These are phyloP conservation scores for Toxotes lorentzi DNA, from an alignment of 2,797 vertebrate genomes.

Conservation along the genomic window DNA sequence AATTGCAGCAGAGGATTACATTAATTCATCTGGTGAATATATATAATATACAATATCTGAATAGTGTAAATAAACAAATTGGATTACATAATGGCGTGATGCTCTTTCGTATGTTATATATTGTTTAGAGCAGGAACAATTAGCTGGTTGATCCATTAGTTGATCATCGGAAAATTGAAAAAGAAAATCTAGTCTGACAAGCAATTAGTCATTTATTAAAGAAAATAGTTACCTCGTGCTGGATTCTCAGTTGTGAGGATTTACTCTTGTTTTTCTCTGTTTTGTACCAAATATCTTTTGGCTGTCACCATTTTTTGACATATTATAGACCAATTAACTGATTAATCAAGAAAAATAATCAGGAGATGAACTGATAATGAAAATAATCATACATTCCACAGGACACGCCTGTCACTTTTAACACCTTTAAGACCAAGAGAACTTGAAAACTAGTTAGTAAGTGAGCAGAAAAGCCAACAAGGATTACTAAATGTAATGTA, in stretches of 20 bases:
- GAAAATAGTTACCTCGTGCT: no score
- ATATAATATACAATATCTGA: background rate
- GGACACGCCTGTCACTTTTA: background rate
- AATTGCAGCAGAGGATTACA: background rate
- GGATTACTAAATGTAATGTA: background rate
- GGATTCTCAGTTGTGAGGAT: background rate
- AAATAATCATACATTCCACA: background rate
- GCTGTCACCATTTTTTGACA: background rate
- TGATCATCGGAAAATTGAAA: no score
- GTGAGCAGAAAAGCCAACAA: background rate
- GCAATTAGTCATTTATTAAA: no score
- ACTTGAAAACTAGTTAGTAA: background rate
- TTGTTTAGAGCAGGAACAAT: background rate
- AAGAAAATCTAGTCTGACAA: no score
- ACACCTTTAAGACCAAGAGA: background rate
- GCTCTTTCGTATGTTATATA: background rate
- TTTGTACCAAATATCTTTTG: background rate
- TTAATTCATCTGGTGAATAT: background rate
- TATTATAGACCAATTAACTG: background rate
- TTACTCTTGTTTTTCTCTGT: background rate
- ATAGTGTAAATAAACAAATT: background rate
- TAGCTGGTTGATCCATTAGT: background rate
- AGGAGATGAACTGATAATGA: background rate
- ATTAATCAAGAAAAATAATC: background rate
- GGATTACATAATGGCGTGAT: background rate